phyloP scores from a whole-genome alignment of 1,140 invertebrate genomes.

The Teleopsis dalmanni region DNA sequence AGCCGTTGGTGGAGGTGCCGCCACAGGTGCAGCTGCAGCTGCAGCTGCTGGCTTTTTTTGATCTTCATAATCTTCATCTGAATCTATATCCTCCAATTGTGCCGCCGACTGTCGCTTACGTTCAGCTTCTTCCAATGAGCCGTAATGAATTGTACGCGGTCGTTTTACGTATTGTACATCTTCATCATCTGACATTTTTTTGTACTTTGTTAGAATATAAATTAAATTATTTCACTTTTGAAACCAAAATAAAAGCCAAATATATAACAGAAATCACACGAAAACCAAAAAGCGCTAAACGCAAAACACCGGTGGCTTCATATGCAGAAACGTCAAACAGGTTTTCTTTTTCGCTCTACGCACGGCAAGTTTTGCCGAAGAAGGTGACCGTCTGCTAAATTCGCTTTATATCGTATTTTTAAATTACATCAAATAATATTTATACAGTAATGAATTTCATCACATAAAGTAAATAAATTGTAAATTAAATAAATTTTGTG shows the following conservation, averaged over 20 bases:
- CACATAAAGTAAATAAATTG: too few species aligned
- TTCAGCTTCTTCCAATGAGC: conserved; percentile 77
- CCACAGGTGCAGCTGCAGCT: conserved; percentile 21
- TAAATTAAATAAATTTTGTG: too few species aligned
- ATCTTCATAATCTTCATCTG: conserved; percentile 49
- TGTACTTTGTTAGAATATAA: neutral
- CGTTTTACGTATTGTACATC: conserved; percentile 68
- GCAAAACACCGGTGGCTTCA: too few species aligned
- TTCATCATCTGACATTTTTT: conserved; percentile 79
- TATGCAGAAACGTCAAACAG: too few species aligned
- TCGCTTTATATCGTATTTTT: too few species aligned
- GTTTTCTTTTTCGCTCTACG: too few species aligned
- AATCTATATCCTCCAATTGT: conserved; percentile 41
- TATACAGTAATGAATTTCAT: too few species aligned
- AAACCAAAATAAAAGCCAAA: neutral
- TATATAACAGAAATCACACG: neutral
- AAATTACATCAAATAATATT: too few species aligned
- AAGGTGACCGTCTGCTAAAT: too few species aligned
- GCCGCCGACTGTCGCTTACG: conserved; percentile 48
- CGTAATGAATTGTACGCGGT: conserved; percentile 75
- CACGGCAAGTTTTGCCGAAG: too few species aligned
- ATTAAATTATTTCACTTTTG: neutral
- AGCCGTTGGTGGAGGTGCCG: conserved; percentile 42
- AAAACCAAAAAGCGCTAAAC: neutral
- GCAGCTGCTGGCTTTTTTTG: conserved; percentile 34